Percentiles rank a stretch among this genome's conserved stretches.
These are phyloP conservation scores for Reticulitermes speratus DNA, from an alignment of 1,140 invertebrate genomes.

Conservation along the genomic window DNA sequence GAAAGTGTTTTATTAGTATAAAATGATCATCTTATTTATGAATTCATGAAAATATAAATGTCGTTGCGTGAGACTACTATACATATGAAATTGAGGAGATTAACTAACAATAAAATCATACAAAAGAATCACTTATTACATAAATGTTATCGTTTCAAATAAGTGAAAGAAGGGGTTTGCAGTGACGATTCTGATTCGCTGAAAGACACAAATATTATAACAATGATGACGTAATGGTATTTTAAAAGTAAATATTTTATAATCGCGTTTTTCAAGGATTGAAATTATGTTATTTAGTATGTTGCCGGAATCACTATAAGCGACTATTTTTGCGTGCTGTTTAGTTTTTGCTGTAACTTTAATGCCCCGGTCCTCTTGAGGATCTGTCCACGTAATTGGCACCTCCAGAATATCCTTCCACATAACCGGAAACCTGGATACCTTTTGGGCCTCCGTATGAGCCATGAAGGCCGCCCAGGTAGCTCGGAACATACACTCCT, in stretches of 20 bases:
- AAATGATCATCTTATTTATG: too few species aligned
- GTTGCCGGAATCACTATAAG: too few species aligned
- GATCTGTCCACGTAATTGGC: not conserved
- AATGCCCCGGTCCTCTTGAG: not conserved
- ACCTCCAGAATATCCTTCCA: not conserved
- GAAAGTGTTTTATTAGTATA: too few species aligned
- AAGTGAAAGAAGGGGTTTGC: not conserved
- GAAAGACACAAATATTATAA: not conserved
- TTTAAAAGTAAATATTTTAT: too few species aligned
- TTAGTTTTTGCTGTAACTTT: not conserved
- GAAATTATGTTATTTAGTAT: too few species aligned
- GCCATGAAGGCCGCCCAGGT: conserved; percentile 24
- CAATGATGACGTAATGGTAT: not conserved
- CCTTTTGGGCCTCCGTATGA: not conserved
- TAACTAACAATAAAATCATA: too few species aligned
- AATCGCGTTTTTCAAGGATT: too few species aligned
- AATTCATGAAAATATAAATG: too few species aligned
- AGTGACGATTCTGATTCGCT: not conserved
- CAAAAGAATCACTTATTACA: not conserved
- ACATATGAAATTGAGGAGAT: too few species aligned
- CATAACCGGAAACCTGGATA: not conserved
- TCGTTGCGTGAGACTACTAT: too few species aligned
- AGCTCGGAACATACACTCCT: conserved; percentile 25
- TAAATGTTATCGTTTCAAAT: not conserved
- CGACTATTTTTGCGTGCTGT: not conserved